Percentiles rank a stretch among this genome's conserved stretches.
Evolutionary conservation across 2,888 invertebrate species (phyloP).

Genomic region (Megamerina dolium): DNA sequence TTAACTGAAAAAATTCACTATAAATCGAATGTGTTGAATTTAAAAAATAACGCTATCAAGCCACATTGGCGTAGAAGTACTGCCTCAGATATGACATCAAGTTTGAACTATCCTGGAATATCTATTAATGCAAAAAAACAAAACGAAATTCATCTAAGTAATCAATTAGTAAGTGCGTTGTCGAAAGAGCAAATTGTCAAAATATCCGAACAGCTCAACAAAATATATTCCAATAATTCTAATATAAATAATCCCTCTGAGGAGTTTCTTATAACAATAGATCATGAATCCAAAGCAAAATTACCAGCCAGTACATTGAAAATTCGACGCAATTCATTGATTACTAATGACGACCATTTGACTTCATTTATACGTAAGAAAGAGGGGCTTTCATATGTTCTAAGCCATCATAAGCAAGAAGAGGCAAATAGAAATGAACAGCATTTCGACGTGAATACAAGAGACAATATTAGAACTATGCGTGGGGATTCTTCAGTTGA

Average conservation of each 20-base stretch:
- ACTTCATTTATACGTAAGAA: slow-evolving; percentile 39
- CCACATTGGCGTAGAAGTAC: slow-evolving; percentile 80
- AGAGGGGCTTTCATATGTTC: slow-evolving; percentile 24
- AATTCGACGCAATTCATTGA: slow-evolving; percentile 57
- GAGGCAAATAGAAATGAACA: neutral
- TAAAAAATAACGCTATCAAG: slow-evolving; percentile 56
- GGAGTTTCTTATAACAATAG: slow-evolving; percentile 60
- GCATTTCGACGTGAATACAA: slow-evolving; percentile 44
- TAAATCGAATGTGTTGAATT: too few relatives aligned
- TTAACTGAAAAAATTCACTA: too few relatives aligned
- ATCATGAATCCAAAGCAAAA: slow-evolving; percentile 40
- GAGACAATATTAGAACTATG: slow-evolving; percentile 52
- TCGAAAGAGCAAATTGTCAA: slow-evolving; percentile 78
- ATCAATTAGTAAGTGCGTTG: slow-evolving; percentile 74
- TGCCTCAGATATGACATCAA: slow-evolving; percentile 71
- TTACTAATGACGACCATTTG: slow-evolving; percentile 49
- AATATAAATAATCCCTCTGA: slow-evolving; percentile 44
- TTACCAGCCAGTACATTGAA: slow-evolving; percentile 46
- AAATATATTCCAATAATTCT: slow-evolving; percentile 58
- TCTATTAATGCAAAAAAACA: slow-evolving; percentile 26
- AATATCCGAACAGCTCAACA: slow-evolving; percentile 71
- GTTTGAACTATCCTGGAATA: slow-evolving; percentile 45
- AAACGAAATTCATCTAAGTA: slow-evolving; percentile 61
- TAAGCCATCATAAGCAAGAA: neutral
- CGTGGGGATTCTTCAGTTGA: slow-evolving; percentile 45